Evolutionary conservation across 2,113 vertebrate genomes (phyloP), one percentile per base, ranked within the genome.

Genomic region (Brachyistius frenatus): DNA sequence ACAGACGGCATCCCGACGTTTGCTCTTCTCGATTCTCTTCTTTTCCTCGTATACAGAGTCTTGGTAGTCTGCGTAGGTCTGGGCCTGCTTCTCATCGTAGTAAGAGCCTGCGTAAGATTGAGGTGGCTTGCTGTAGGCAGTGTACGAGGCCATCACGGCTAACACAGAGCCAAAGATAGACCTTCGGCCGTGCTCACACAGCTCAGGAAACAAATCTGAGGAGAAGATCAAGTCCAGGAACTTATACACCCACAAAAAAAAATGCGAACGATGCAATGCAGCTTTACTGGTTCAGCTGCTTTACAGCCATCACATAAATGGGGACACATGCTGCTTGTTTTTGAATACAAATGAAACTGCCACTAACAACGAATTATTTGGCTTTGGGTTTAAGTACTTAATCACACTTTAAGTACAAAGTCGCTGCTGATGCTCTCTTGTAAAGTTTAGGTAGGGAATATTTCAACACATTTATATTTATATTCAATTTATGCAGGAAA

Each of bases 261-360:
- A 78, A 91, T 91, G 88, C 57, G 31, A 87, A 90, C n/a, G 36
- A 91, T 93, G 89, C 67, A 85, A 91, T 93, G 91, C 77, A 57
- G 23, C 60, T 88, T 14, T 88, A 92, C 95, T 71, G 93, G 95
- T 95, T 92, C 11, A 64, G 52, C 93, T 79, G 71, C 93, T 86
- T 85, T 31, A 31, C 15, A 39, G 16, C 4, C 49, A 55, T 75
- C 68, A 72, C 32, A 78, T 66, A 52, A 63, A 67, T 32, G 47
- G 5, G 1, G 30, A 66, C 46, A 82, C 66, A 57, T 60, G 52
- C 5, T 68, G 50, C 62, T 77, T 82, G 64, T 83, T 86, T 23
- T 83, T 78, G 60, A 74, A 71, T 76, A 64, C 60, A 68, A 67
- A 87, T 46, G 10, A 46, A 66, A 47, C 30, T 39, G 36, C 7